These are phyloP conservation scores for Physella acuta DNA, from an alignment of 1,140 invertebrate genomes.

Conservation along the genomic window DNA sequence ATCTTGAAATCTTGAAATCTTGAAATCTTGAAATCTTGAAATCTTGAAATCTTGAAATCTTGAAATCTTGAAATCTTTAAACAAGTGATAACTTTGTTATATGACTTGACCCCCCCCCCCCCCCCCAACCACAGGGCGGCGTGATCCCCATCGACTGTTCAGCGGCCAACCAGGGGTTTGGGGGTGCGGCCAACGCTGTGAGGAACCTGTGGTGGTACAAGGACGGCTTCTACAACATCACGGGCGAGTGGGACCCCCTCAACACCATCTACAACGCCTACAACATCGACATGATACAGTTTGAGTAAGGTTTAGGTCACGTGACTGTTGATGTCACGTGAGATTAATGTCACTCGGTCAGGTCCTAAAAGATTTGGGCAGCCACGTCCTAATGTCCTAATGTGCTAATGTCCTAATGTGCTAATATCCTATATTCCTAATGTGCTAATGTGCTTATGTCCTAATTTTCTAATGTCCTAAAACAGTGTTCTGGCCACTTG, in stretches of 20 bases:
- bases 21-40: too few species aligned
- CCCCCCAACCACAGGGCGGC: too few species aligned
- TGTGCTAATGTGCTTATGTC: too few species aligned
- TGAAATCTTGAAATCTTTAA: too few species aligned
- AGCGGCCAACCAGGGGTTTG: not conserved
- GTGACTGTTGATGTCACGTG: too few species aligned
- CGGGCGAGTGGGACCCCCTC: conserved; percentile 18
- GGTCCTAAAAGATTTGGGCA: not conserved
- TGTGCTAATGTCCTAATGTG: not conserved
- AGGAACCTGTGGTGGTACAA: conserved; percentile 19
- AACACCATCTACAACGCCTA: conserved; percentile 23
- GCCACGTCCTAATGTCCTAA: not conserved
- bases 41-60: too few species aligned
- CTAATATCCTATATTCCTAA: not conserved
- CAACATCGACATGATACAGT: conserved; percentile 16
- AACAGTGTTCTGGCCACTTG: not conserved
- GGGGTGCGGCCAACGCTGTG: conserved; percentile 15
- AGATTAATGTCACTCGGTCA: not conserved
- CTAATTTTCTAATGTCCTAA: not conserved
- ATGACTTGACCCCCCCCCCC: too few species aligned
- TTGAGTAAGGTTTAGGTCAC: too few species aligned
- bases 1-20: too few species aligned
- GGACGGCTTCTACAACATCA: conserved; percentile 17
- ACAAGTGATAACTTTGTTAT: too few species aligned
- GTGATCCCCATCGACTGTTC: conserved; percentile 18